Evolutionary conservation across 2,888 invertebrate genomes (phyloP).

Genomic region (Melanostoma mellinum): DNA sequence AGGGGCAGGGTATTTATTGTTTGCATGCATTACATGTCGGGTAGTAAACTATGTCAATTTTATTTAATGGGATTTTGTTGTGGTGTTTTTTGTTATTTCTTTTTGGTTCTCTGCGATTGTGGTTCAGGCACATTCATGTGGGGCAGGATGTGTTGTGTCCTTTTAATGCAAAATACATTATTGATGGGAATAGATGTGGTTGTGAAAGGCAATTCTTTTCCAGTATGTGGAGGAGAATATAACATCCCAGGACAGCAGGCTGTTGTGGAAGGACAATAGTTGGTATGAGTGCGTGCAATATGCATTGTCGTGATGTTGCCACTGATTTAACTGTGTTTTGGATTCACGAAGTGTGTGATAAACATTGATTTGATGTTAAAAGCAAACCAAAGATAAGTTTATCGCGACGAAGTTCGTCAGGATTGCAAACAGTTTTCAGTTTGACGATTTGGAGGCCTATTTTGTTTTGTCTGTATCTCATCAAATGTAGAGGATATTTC

Average conservation of each 20-base stretch:
- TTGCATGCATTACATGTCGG: conserved; percentile 72
- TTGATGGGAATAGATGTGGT: conserved; percentile 60
- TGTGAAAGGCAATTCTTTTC: conserved; percentile 19
- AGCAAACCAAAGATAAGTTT: background rate
- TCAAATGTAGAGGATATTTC: too few relatives aligned
- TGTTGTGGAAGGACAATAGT: conserved; percentile 44
- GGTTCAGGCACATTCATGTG: conserved; percentile 18
- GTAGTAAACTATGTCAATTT: conserved; percentile 72
- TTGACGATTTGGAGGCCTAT: too few relatives aligned
- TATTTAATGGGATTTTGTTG: conserved; percentile 62
- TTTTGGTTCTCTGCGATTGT: conserved; percentile 1
- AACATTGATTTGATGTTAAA: background rate
- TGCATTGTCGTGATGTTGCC: conserved; percentile 46
- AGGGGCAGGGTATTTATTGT: conserved; percentile 66
- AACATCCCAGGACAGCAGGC: conserved; percentile 14
- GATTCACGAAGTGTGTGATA: too few relatives aligned
- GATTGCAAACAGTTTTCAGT: too few relatives aligned
- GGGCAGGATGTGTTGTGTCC: conserved; percentile 52
- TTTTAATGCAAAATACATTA: conserved; percentile 60
- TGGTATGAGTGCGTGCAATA: conserved; percentile 55
- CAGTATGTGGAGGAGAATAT: background rate
- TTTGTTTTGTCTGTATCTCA: too few relatives aligned
- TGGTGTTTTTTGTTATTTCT: conserved; percentile 5
- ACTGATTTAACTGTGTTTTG: too few relatives aligned
- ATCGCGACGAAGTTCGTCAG: too few relatives aligned